Evolutionary conservation across 2,888 invertebrate genomes (phyloP).

Genomic region (Chironomus tentans): DNA sequence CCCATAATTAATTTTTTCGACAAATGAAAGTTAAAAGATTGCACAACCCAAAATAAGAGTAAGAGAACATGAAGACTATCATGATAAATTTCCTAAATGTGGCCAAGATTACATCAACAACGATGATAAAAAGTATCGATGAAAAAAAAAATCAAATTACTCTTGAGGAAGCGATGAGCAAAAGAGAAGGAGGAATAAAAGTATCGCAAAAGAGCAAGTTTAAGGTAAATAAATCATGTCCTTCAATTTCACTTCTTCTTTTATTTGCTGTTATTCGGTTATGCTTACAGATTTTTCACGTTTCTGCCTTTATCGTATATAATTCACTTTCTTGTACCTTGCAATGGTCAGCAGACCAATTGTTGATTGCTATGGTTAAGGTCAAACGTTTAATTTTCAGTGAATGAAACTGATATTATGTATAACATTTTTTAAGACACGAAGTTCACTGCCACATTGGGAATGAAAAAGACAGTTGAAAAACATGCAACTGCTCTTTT

Average conservation of each 20-base stretch:
- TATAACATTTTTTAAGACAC: conserved; percentile 7
- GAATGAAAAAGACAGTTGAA: neutral
- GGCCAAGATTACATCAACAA: neutral
- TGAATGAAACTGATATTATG: conserved; percentile 14
- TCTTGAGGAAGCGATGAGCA: too few relatives aligned
- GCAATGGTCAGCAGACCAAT: neutral
- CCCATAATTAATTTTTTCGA: too few relatives aligned
- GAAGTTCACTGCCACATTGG: conserved; percentile 7
- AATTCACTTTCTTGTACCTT: neutral
- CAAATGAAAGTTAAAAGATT: too few relatives aligned
- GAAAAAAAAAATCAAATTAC: neutral
- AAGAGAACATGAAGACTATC: too few relatives aligned
- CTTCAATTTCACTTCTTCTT: neutral
- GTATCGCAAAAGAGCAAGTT: neutral
- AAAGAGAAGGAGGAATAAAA: too few relatives aligned
- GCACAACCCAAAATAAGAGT: too few relatives aligned
- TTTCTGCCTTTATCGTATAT: neutral
- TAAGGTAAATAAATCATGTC: neutral
- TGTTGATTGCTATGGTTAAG: conserved; percentile 4
- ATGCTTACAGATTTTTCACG: neutral
- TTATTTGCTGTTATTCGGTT: neutral
- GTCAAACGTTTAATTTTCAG: conserved; percentile 8
- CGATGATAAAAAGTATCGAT: neutral
- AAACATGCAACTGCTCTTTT: neutral
- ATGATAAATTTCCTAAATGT: too few relatives aligned